phyloP scores from a whole-genome alignment of 2,113 vertebrate genomes.

The Rynchops niger region DNA sequence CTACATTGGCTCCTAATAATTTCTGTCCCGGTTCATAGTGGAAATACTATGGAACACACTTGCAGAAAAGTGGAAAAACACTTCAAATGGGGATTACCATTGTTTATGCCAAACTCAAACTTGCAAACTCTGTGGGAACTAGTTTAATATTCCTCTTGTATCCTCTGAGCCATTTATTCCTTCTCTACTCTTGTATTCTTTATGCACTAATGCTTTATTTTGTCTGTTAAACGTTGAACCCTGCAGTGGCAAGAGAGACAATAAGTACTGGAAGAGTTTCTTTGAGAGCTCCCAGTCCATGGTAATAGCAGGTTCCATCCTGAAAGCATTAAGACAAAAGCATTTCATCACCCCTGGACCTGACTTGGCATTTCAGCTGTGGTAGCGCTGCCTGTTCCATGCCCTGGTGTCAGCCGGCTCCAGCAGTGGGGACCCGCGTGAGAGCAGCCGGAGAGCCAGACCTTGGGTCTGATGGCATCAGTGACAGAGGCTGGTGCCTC shows the following conservation, averaged over 20 bases:
- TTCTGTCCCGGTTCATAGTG: neutral
- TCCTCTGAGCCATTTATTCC: neutral
- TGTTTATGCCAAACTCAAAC: neutral
- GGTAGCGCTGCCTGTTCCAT: neutral
- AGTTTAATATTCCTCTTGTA: neutral
- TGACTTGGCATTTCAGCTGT: neutral
- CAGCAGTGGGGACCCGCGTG: neutral
- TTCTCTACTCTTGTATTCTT: neutral
- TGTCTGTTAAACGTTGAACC: slow-evolving; percentile 13
- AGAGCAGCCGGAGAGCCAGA: neutral
- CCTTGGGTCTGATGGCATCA: no score
- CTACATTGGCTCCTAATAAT: neutral
- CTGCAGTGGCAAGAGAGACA: neutral
- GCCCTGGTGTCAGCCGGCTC: neutral
- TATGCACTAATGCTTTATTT: slow-evolving; percentile 3
- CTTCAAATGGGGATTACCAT: neutral
- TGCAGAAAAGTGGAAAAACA: no score
- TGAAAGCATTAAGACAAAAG: slow-evolving; percentile 28
- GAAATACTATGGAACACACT: neutral
- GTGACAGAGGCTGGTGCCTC: no score
- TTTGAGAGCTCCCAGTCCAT: neutral
- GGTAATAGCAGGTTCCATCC: slow-evolving; percentile 1
- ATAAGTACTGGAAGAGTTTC: slow-evolving; percentile 12
- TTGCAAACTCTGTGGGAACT: neutral
- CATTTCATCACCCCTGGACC: slow-evolving; percentile 17